These are phyloP conservation scores for Thysanoteuthis rhombus DNA, from an alignment of 2,888 invertebrate genomes.

Conservation along the genomic window DNA sequence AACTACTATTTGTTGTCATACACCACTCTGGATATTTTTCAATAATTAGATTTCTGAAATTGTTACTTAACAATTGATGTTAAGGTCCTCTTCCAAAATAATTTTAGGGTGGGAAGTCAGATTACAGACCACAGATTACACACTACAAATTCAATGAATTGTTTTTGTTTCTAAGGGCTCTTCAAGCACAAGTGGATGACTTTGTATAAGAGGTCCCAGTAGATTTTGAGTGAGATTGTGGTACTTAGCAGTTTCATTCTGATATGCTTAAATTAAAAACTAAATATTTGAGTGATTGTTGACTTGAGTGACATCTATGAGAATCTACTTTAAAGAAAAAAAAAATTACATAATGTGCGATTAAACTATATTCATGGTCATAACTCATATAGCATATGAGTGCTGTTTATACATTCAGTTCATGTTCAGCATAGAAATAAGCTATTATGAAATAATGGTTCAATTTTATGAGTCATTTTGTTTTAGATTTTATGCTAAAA, in stretches of 20 bases:
- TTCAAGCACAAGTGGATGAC: not conserved
- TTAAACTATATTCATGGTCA: not conserved
- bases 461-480: not conserved
- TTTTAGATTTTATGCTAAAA: not conserved
- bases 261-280: not conserved
- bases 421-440: not conserved
- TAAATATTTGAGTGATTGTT: not conserved
- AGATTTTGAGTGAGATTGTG: no score
- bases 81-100: not conserved
- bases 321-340: not conserved
- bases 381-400: not conserved
- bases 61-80: not conserved
- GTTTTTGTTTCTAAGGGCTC: not conserved
- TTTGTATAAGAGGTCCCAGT: no score
- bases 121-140: not conserved
- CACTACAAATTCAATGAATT: not conserved
- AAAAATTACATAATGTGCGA: not conserved
- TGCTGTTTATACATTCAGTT: not conserved
- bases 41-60: not conserved
- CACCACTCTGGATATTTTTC: not conserved
- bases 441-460: not conserved
- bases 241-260: not conserved
- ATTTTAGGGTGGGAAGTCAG: not conserved
- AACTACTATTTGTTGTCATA: not conserved
- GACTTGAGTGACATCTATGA: not conserved